Evolutionary conservation across 2,113 vertebrate species (phyloP), one percentile per base, ranked within the genome.

Genomic region (Lipophrys pholis): DNA sequence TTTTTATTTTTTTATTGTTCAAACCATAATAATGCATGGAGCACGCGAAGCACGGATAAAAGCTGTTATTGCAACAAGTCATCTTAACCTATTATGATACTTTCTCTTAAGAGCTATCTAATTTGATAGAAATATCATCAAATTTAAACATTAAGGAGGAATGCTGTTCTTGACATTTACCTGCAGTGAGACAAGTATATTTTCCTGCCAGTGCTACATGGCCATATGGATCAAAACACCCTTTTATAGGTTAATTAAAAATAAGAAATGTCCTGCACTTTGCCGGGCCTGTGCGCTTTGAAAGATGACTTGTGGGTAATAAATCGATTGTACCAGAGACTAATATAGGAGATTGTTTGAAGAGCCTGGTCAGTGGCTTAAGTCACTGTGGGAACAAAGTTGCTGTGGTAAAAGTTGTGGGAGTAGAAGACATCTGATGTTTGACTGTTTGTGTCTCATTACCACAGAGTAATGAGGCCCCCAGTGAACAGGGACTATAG

Each of bases 381-480:
- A 43, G 53, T 53, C 6, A 21, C 35, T 16, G 14, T 56, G 5
- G 30, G 9, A 14, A 9, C 8, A 43, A 43, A 45, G 43, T 45
- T 35, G 6, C 57, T 67, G 2, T 21, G 30, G 40, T 11, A 38
- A 2, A 42, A 50, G 48, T 41, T 43, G 36, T 30, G 21, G 21
- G 21, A 67, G 7, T 40, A 50, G 11, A 43, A 49, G 51, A 35
- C 41, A 58, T 15, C 41, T 72, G 8, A 12, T 71, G 36, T 71
- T 82, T 76, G 21, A 2, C 12, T 65, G 8, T 14, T 11, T 62
- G n/a, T 45, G 42, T 58, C 8, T 63, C 16, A 52, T 46, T 51
- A 15, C 42, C 11, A 45, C 3, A 36, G 17, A 56, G 50, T 88
- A 82, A 80, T 84, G 65, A 86, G 74, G 55, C 56, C 72, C 67